A percentile compares a stretch with the other conserved stretches of the same genome.
Conservation (phyloP, 1,140 invertebrate species). For the Trichogramma pretiosum region DNA sequence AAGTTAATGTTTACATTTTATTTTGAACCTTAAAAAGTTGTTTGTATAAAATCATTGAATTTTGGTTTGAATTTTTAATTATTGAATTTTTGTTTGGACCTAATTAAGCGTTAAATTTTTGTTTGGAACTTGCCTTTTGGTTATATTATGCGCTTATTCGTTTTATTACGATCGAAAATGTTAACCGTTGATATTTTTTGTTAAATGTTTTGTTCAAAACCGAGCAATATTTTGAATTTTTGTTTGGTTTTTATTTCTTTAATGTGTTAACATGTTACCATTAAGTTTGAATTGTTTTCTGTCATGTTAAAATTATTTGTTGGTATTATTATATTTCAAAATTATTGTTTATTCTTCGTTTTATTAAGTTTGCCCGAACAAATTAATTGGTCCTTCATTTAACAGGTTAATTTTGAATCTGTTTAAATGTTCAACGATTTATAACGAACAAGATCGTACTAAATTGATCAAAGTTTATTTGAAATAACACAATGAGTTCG, state of each 20-base stretch:
- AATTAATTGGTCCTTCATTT: no score
- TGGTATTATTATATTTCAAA: slow-evolving; percentile 19
- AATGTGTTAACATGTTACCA: no score
- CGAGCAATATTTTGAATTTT: slow-evolving; percentile 7
- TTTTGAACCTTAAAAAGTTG: slow-evolving; percentile 10
- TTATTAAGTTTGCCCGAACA: slow-evolving; percentile 16
- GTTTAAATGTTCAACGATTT: no score
- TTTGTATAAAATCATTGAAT: no score
- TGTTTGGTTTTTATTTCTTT: no score
- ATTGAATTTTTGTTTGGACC: not conserved
- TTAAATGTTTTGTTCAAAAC: slow-evolving; percentile 7
- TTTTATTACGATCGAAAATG: no score
- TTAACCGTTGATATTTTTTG: no score
- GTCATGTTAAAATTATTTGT: slow-evolving; percentile 25
- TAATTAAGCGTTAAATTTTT: not conserved
- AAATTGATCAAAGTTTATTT: no score
- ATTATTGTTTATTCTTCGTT: slow-evolving; percentile 21
- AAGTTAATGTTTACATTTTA: slow-evolving; percentile 10
- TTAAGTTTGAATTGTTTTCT: no score
- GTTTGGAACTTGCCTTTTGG: not conserved
- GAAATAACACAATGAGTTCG: no score
- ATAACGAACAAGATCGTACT: no score
- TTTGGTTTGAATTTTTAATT: not conserved
- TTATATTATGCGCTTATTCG: not conserved
- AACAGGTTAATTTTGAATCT: slow-evolving; percentile 30